A percentile compares a stretch with the other conserved stretches of the same genome.
Conservation (phyloP, 2,113 vertebrate genomes). For the Lampris megalopsis region DNA sequence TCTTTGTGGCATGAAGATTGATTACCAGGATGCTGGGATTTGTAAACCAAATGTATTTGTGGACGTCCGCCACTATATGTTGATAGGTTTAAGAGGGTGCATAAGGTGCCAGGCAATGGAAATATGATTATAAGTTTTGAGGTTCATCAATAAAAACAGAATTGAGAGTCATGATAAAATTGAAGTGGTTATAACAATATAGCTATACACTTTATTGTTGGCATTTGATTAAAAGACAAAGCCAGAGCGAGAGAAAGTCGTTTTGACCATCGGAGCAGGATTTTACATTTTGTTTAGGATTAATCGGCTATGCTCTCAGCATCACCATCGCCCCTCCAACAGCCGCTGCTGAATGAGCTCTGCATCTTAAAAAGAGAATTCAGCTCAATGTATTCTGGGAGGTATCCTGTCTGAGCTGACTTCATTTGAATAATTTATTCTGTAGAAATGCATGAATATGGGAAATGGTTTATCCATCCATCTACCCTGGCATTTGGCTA, state of each 20-base stretch:
- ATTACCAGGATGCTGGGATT: slow-evolving; percentile 31
- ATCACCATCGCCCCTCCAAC: slow-evolving; percentile 63
- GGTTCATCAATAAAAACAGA: neutral
- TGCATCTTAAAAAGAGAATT: slow-evolving; percentile 56
- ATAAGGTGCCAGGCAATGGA: neutral
- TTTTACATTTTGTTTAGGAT: slow-evolving; percentile 57
- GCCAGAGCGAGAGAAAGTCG: slow-evolving; percentile 18
- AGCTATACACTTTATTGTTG: slow-evolving; percentile 4
- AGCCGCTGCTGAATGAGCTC: slow-evolving; percentile 66
- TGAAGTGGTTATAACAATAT: slow-evolving; percentile 12
- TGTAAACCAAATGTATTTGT: neutral
- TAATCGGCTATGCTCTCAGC: slow-evolving; percentile 57
- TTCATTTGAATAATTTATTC: slow-evolving; percentile 79
- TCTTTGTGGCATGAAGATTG: slow-evolving; percentile 40
- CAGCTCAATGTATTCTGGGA: slow-evolving; percentile 59
- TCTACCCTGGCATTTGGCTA: slow-evolving; percentile 52
- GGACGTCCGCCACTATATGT: neutral
- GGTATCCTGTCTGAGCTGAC: slow-evolving; percentile 60
- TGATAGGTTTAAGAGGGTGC: too few species aligned
- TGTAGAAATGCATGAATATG: slow-evolving; percentile 63
- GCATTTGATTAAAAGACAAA: slow-evolving; percentile 21
- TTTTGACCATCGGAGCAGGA: slow-evolving; percentile 28
- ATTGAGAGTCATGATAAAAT: neutral
- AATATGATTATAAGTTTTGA: neutral
- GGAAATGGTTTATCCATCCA: slow-evolving; percentile 72